A percentile compares a stretch with the other conserved stretches of the same genome.
Evolutionary conservation across 2,113 vertebrate genomes (phyloP).

Genomic region (Plecotus auritus): DNA sequence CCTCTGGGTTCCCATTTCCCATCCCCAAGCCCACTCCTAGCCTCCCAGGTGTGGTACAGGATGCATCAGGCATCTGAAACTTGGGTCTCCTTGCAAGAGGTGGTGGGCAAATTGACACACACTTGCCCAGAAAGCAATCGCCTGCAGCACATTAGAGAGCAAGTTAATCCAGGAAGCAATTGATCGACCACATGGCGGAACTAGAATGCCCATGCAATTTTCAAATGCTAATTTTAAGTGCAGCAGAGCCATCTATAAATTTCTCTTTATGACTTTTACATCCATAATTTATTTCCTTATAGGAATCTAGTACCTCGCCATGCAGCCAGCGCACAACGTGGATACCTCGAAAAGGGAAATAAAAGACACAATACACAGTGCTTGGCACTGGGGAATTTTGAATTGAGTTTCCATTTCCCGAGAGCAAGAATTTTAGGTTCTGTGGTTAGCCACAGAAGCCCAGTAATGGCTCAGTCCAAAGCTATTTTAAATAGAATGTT

Average conservation of each 20-base stretch:
- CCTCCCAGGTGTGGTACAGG: too few species aligned
- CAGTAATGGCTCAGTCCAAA: not conserved
- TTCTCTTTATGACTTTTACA: conserved; percentile 26
- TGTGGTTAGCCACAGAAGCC: not conserved
- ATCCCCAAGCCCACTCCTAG: not conserved
- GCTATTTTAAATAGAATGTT: not conserved
- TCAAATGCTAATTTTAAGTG: conserved; percentile 40
- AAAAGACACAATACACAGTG: not conserved
- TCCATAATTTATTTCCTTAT: conserved; percentile 58
- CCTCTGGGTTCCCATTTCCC: not conserved
- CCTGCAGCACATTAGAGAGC: not conserved
- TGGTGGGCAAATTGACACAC: not conserved
- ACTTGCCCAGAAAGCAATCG: not conserved
- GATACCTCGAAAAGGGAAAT: not conserved
- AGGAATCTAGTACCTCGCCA: not conserved
- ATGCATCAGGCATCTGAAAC: not conserved
- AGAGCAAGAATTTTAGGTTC: not conserved
- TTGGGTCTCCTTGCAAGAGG: not conserved
- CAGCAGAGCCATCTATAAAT: conserved; percentile 37
- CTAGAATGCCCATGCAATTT: conserved; percentile 17
- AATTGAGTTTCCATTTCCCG: conserved; percentile 8
- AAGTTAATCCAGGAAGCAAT: not conserved
- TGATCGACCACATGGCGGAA: not conserved
- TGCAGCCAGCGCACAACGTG: not conserved
- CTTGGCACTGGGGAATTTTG: not conserved